phyloP scores from a whole-genome alignment of 1,140 invertebrate genomes.

The Bombyx mandarina region DNA sequence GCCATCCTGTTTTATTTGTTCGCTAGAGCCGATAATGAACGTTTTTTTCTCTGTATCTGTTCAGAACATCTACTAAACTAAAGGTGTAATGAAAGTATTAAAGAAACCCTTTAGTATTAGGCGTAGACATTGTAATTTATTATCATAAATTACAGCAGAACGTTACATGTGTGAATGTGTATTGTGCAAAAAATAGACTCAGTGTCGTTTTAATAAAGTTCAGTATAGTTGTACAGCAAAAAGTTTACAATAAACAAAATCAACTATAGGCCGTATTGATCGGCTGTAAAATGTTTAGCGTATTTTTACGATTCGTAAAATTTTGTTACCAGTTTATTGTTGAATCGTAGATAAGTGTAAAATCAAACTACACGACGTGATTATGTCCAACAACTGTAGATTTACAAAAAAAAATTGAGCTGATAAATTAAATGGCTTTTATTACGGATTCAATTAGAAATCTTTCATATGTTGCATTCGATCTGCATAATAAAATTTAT shows the following conservation, averaged over 20 bases:
- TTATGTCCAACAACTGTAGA: too few relatives aligned
- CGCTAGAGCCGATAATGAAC: constrained; percentile 59
- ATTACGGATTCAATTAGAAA: too few relatives aligned
- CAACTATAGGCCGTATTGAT: constrained; percentile 38
- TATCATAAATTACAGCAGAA: constrained; percentile 28
- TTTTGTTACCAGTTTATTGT: constrained; percentile 13
- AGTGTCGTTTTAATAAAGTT: constrained; percentile 10
- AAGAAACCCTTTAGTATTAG: constrained; percentile 27
- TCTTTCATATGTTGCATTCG: too few relatives aligned
- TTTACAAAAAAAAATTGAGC: too few relatives aligned
- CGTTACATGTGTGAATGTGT: constrained; percentile 19
- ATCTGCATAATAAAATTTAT: too few relatives aligned
- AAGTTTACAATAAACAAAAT: constrained; percentile 27
- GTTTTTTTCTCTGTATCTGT: constrained; percentile 47
- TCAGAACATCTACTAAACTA: constrained; percentile 45
- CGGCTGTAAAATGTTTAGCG: constrained; percentile 32
- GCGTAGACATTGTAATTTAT: constrained; percentile 31
- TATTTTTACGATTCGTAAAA: constrained; percentile 23
- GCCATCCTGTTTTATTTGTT: constrained; percentile 58
- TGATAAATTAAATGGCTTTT: too few relatives aligned
- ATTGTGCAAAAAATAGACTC: constrained; percentile 7
- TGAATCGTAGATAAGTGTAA: too few relatives aligned
- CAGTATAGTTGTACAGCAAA: constrained; percentile 7
- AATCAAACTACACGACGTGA: too few relatives aligned
- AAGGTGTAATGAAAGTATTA: constrained; percentile 44